Percentiles rank a stretch among this genome's conserved stretches.
Conservation (phyloP, 2,113 vertebrate genomes). For the Mungos mungo region DNA sequence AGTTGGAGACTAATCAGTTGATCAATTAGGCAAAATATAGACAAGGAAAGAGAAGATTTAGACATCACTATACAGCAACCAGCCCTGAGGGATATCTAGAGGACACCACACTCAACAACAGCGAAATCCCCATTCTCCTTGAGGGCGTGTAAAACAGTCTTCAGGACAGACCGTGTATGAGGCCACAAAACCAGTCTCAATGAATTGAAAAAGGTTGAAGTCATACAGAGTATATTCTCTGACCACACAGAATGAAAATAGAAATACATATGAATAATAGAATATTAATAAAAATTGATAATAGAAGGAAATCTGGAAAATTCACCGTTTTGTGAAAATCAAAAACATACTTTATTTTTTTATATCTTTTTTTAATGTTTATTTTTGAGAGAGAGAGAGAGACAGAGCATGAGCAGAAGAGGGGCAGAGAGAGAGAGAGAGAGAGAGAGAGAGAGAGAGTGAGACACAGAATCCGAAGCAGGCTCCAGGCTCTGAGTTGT, state of each 20-base stretch:
- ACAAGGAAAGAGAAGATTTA: not conserved
- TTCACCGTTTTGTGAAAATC: not conserved
- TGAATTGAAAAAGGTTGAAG: not conserved
- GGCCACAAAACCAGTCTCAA: not conserved
- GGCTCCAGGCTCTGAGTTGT: no score
- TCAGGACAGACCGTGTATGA: not conserved
- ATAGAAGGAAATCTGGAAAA: not conserved
- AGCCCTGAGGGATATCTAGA: not conserved
- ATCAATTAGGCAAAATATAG: not conserved
- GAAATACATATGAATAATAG: not conserved
- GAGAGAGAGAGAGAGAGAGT: no score
- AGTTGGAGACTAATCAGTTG: not conserved
- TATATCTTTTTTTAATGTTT: no score
- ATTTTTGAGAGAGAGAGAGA: no score
- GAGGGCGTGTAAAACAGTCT: not conserved
- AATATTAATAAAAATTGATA: not conserved
- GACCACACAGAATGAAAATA: not conserved
- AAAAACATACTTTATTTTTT: not conserved
- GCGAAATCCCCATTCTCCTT: not conserved
- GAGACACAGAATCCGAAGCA: no score
- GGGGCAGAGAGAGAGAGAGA: no score
- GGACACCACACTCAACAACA: not conserved
- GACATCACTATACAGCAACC: not conserved
- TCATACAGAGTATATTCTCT: not conserved
- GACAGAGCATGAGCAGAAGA: no score